Evolutionary conservation across 2,113 vertebrate genomes (phyloP), one percentile per base, ranked within the genome.

Genomic region (Hirundichthys speculiger): DNA sequence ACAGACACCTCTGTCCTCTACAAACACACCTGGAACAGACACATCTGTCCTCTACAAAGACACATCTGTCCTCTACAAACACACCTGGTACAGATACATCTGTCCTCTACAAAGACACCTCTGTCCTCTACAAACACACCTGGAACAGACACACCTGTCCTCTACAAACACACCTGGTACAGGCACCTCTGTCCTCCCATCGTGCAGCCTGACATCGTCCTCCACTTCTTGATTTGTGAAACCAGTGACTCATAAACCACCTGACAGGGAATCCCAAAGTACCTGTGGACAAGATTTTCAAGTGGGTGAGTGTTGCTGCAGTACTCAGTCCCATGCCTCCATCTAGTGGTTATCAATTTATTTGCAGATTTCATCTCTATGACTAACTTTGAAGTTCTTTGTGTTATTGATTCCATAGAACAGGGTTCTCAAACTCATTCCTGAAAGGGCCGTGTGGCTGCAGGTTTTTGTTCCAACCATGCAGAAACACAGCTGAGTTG

Each of bases 41-140:
- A 38, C 13, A 22, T 4, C 58, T n/a, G 25, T 27, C 6, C 6
- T 27, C 3, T 6, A 3, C 16, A 61, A 19, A 92, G 77, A 45
- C 91, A 93, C 63, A 55, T 86, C 82, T 92, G 82, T 47, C 91
- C 91, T 45, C 91, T n/a, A n/a, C n/a, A n/a, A n/a, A n/a, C n/a
- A n/a, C n/a, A 27, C 3, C 25, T 27, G 25, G 3, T 27, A 4
- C 25, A 27, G 25, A 27, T 27, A 6, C 6, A 27, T 4, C 25
- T 27, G 3, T 27, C 6, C 25, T 6, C 3, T 27, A 27, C 6
- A 27, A 6, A 6, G 6, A 13, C 38, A 3, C 39, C 39, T 16
- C 6, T n/a, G 15, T 43, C 41, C 41, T n/a, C n/a, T n/a, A n/a
- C n/a, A n/a, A n/a, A n/a, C n/a, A n/a, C 16, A 5, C 41, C 41